Base-by-base conservation (phyloP, 2,888 invertebrate genomes). In the Dasysyrphus albostriatus region DNA sequence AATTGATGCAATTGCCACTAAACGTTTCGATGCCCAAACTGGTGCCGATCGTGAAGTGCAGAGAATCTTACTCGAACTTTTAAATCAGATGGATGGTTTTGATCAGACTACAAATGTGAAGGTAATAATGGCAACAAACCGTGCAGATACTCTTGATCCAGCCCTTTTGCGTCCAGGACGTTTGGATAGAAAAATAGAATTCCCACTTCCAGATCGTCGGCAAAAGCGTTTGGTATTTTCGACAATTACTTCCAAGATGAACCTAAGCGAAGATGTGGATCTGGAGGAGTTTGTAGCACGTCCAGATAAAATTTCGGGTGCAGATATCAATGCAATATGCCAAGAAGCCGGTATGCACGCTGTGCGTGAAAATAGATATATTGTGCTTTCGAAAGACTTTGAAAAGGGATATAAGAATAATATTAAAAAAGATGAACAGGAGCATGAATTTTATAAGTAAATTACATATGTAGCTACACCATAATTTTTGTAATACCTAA, bases 61-160 rank as follows among this genome's bases (percentile, higher is more conserved):
- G 92, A 95, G 99, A 93, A 99, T 99, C 92, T 93, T 99, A 37
- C 94, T 99, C 24, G 99, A 99, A 91, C 94, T 99, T 76, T 94
- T 99, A 8, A 99, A 99, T 94, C 99, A 99, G 93, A 99, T 99
- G 99, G 99, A 99, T 93, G 99, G 99, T 69, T 99, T 99, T 92
- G 99, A 99, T 93, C 99, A 99, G 93, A 99, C 98, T 1, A 99
- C 99, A n/a, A 99, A 99, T 94, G 99, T 99, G 16, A 99, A 99
- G 94, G 99, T 95, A 0, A 98, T 98, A 83, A 98, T 98, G 98
- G 98, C 98, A 0, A 98, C 98, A 8, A 98, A 98, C 93, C 95
- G 98, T 90, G 98, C 99, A 5, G 99, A 99, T 91, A 99, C 99
- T 1, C 93, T 99, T 79, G 99, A 99, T 93, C 99, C 99, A n/a